Percentiles rank a stretch among this genome's conserved stretches.
phyloP scores from a whole-genome alignment of 1,140 invertebrate genomes.

The Anadara kagoshimensis region DNA sequence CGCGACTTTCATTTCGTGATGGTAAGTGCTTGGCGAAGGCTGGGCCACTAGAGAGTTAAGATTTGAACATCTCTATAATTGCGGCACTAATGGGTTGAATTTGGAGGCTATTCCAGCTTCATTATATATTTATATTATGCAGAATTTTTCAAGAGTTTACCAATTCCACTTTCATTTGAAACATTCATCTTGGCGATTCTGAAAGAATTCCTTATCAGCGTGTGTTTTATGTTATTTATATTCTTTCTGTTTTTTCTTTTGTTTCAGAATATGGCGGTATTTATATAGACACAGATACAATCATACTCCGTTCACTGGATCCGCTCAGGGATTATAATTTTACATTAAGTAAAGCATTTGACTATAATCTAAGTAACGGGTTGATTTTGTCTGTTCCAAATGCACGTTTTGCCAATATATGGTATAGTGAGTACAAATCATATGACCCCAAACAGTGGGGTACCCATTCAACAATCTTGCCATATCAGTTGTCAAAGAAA shows the following conservation, averaged over 20 bases:
- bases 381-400: constrained; percentile 39
- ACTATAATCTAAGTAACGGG: constrained; percentile 37
- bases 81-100: too few species aligned
- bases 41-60: too few species aligned
- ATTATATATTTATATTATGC: too few species aligned
- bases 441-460: constrained; percentile 19
- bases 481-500: constrained; percentile 24
- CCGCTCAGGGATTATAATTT: constrained; percentile 33
- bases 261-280: constrained; percentile 49
- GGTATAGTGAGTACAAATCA: constrained; percentile 27
- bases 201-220: too few species aligned
- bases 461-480: constrained; percentile 29
- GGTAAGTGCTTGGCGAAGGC: too few species aligned
- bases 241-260: constrained; percentile 2
- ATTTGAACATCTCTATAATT: too few species aligned
- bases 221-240: too few species aligned
- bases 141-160: too few species aligned
- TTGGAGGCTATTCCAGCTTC: too few species aligned
- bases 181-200: too few species aligned
- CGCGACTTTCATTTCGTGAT: too few species aligned
- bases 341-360: constrained; percentile 34
- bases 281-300: constrained; percentile 49
- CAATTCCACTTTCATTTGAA: too few species aligned
- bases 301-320: constrained; percentile 37
- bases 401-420: constrained; percentile 30